Conservation (phyloP, 2,888 invertebrate species). For the Aricia artaxerxes region DNA sequence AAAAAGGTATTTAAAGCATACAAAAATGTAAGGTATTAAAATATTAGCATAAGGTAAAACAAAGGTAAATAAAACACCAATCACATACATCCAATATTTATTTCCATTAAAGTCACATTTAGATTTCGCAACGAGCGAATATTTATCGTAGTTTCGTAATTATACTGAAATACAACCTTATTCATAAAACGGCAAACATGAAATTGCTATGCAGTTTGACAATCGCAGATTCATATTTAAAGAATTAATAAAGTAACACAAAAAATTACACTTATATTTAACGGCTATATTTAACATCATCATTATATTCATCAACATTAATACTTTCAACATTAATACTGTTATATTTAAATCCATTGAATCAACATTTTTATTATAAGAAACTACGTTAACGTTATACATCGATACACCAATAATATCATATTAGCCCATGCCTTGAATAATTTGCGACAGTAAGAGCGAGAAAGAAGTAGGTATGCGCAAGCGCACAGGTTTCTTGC, state of each 20-base stretch:
- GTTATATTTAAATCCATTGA: neutral
- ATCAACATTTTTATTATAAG: neutral
- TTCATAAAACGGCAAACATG: neutral
- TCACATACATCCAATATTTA: conserved; percentile 4
- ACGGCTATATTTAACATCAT: neutral
- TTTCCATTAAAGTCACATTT: conserved; percentile 3
- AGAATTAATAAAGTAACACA: neutral
- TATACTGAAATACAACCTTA: neutral
- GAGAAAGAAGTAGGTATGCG: neutral
- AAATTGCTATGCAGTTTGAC: neutral
- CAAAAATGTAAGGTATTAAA: no score
- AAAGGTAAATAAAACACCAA: conserved; percentile 14
- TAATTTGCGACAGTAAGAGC: neutral
- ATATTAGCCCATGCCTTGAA: neutral
- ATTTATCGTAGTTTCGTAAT: neutral
- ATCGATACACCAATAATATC: neutral
- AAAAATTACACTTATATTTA: neutral
- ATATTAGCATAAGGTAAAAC: neutral
- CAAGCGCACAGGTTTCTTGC: neutral
- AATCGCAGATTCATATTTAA: neutral
- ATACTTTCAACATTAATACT: neutral
- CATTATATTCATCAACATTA: no score
- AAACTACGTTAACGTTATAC: neutral
- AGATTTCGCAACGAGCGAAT: neutral
- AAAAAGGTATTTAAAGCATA: no score